A percentile compares a stretch with the other conserved stretches of the same genome.
These are phyloP conservation scores for Moxostoma hubbsi DNA, from an alignment of 2,797 vertebrate genomes.

Conservation along the genomic window DNA sequence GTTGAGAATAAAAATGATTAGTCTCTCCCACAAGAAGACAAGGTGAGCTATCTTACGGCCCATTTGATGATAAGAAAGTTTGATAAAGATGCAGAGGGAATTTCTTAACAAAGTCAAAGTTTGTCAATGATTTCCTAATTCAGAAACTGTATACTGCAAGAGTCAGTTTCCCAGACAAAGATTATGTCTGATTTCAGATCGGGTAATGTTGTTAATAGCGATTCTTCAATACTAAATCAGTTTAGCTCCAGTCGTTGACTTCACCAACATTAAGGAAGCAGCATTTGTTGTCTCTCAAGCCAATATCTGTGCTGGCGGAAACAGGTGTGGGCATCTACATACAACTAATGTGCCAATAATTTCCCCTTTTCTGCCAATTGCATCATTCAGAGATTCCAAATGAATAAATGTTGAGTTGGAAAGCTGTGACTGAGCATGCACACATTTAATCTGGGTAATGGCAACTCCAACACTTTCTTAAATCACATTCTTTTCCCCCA, in stretches of 20 bases:
- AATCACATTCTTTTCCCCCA: conserved; percentile 68
- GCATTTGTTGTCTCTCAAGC: conserved; percentile 31
- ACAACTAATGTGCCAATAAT: conserved; percentile 35
- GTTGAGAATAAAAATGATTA: conserved; percentile 29
- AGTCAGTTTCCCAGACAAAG: conserved; percentile 41
- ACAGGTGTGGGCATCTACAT: conserved; percentile 15
- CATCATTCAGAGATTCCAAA: conserved; percentile 46
- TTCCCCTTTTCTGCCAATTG: conserved; percentile 43
- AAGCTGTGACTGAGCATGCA: conserved; percentile 38
- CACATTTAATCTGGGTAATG: conserved; percentile 52
- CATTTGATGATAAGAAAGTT: conserved; percentile 30
- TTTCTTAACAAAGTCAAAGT: conserved; percentile 36
- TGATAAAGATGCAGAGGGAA: conserved; percentile 18
- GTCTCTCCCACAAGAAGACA: conserved; percentile 32
- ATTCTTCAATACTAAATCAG: conserved; percentile 16
- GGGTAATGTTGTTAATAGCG: conserved; percentile 37
- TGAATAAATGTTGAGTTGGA: conserved; percentile 54
- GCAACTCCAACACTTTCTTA: conserved; percentile 63
- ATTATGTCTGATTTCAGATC: conserved; percentile 37
- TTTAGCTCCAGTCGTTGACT: conserved; percentile 16
- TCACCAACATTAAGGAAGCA: conserved; percentile 36
- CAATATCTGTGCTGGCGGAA: conserved; percentile 16
- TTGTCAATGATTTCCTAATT: conserved; percentile 23
- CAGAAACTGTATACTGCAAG: conserved; percentile 39
- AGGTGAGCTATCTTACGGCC: conserved; percentile 27